These are phyloP conservation scores for Percopsis omiscomaycus DNA, from an alignment of 2,797 vertebrate genomes.

Conservation along the genomic window DNA sequence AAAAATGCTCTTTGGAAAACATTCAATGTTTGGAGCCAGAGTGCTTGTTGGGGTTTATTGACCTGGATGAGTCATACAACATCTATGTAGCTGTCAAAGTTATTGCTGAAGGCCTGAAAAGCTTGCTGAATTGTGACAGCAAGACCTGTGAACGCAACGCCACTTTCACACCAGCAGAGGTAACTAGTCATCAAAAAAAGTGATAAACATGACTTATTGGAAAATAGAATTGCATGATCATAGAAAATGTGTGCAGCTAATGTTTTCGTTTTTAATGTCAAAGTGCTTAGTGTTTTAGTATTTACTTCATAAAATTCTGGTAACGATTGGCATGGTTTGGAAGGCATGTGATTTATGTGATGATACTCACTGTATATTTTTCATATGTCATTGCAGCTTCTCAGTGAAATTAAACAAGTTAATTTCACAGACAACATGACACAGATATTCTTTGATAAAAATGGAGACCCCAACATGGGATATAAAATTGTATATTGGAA, in stretches of 20 bases:
- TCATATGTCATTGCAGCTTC: slow-evolving; percentile 48
- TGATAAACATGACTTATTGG: too few species aligned
- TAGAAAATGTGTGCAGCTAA: too few species aligned
- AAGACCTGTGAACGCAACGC: slow-evolving; percentile 17
- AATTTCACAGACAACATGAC: slow-evolving; percentile 47
- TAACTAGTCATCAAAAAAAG: slow-evolving; percentile 24
- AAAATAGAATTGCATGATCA: too few species aligned
- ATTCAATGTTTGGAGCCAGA: slow-evolving; percentile 6
- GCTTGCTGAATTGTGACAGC: slow-evolving; percentile 41
- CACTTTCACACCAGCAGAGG: slow-evolving; percentile 52
- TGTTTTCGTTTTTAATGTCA: too few species aligned
- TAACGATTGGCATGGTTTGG: too few species aligned
- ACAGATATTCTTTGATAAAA: slow-evolving; percentile 33
- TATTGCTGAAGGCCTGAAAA: slow-evolving; percentile 49
- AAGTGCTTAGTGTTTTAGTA: too few species aligned
- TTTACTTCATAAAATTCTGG: too few species aligned
- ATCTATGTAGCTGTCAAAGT: slow-evolving; percentile 62
- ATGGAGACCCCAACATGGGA: slow-evolving; percentile 56
- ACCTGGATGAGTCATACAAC: slow-evolving; percentile 38
- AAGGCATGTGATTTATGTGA: neutral
- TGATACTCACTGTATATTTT: neutral
- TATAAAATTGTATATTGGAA: slow-evolving; percentile 63
- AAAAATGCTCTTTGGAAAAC: neutral
- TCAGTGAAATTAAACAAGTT: slow-evolving; percentile 51
- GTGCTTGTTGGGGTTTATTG: slow-evolving; percentile 31